These are phyloP conservation scores for Carlito syrichta DNA, from an alignment of 2,113 vertebrate species.

Conservation along the genomic window DNA sequence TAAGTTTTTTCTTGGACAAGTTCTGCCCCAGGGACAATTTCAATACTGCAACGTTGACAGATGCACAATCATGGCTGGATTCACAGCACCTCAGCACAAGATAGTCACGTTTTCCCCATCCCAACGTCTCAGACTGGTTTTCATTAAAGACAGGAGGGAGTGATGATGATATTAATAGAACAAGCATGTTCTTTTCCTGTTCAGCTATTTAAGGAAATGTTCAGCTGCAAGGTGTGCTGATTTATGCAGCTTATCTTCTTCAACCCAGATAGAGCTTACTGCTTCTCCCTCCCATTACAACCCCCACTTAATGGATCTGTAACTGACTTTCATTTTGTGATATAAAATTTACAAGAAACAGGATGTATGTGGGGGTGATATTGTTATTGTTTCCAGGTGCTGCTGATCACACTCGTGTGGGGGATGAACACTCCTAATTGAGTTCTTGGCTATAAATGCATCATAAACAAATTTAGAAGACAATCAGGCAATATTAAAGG, in stretches of 20 bases:
- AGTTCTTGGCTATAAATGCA: conserved; percentile 56
- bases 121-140: conserved; percentile 41
- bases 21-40: background rate
- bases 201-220: conserved; percentile 78
- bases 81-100: fast-evolving
- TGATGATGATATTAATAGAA: conserved; percentile 41
- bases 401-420: conserved; percentile 57
- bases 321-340: conserved; percentile 73
- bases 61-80: fast-evolving
- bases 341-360: conserved; percentile 75
- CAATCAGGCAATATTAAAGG: background rate
- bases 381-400: conserved; percentile 74
- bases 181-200: conserved; percentile 65
- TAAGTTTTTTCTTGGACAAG: background rate
- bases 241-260: conserved; percentile 81
- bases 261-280: conserved; percentile 74
- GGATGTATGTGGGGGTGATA: background rate
- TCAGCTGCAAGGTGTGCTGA: conserved; percentile 69
- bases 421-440: conserved; percentile 60
- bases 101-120: background rate
- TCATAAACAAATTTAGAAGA: conserved; percentile 63
- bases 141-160: conserved; percentile 40
- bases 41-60: fast-evolving
- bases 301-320: conserved; percentile 71
- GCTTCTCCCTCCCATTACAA: conserved; percentile 46